A percentile compares a stretch with the other conserved stretches of the same genome.
phyloP scores from a whole-genome alignment of 2,888 invertebrate species.

The Monoplex corrugatus region DNA sequence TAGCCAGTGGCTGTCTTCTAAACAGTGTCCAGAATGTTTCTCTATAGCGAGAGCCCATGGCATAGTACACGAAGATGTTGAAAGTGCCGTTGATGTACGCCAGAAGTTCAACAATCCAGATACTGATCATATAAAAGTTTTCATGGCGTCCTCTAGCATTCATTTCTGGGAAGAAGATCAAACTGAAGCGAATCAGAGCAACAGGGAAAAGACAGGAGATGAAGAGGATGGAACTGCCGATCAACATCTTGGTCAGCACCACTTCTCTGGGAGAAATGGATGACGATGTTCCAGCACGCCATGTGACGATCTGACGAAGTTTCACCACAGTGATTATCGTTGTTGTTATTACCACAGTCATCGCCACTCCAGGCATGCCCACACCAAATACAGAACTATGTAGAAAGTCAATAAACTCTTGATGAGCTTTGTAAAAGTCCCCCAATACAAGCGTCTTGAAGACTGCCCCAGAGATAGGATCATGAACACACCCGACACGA shows the following conservation, averaged over 20 bases:
- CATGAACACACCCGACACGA: neutral
- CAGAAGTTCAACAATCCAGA: neutral
- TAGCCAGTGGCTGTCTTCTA: neutral
- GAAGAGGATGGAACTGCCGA: neutral
- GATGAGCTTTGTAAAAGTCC: neutral
- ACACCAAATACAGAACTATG: neutral
- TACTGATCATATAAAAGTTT: neutral
- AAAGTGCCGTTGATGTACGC: neutral
- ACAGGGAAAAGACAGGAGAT: neutral
- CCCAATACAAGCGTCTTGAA: neutral
- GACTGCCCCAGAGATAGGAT: neutral
- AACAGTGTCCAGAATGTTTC: neutral
- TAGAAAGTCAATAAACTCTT: neutral
- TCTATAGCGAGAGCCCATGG: conserved; percentile 9
- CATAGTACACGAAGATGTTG: neutral
- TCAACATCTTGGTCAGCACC: conserved; percentile 30
- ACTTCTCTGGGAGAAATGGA: neutral
- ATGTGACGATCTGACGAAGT: neutral
- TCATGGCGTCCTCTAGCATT: neutral
- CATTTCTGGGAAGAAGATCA: neutral
- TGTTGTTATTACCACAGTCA: neutral
- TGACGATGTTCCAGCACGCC: neutral
- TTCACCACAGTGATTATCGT: neutral
- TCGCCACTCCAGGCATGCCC: neutral
- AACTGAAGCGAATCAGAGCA: neutral